These are phyloP conservation scores for Pristionchus fissidentatus DNA, from an alignment of 2,888 invertebrate species.

Conservation along the genomic window DNA sequence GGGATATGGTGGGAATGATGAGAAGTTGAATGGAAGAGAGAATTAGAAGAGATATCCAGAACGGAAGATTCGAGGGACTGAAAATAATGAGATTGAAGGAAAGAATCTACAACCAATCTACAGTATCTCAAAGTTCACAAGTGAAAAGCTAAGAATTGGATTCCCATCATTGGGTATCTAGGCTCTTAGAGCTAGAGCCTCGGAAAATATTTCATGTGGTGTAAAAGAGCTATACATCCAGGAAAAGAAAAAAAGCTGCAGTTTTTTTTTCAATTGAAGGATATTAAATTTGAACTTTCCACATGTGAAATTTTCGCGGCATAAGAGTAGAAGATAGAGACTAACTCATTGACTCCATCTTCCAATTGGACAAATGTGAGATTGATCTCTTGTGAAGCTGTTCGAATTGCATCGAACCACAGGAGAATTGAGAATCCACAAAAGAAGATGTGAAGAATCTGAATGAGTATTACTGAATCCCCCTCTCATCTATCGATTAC, in stretches of 20 bases:
- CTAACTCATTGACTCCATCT: slow-evolving; percentile 18
- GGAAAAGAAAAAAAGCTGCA: background rate
- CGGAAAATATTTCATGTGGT: no score
- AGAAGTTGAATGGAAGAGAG: slow-evolving; percentile 43
- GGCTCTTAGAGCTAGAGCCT: no score
- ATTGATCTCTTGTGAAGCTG: slow-evolving; percentile 34
- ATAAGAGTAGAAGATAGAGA: no score
- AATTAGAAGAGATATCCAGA: slow-evolving; percentile 34
- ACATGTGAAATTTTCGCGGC: no score
- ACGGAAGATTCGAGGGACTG: background rate
- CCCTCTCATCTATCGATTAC: background rate
- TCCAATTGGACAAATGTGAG: slow-evolving; percentile 34
- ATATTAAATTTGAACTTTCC: no score
- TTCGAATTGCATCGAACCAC: slow-evolving; percentile 25
- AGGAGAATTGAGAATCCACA: background rate
- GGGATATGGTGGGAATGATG: slow-evolving; percentile 6
- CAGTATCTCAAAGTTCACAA: no score
- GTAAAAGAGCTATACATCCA: no score
- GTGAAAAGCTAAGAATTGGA: no score
- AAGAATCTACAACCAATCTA: no score
- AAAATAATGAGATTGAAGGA: no score
- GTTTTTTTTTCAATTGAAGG: no score
- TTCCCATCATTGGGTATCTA: no score
- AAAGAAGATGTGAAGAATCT: slow-evolving; percentile 44
- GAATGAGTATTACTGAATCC: background rate